Evolutionary conservation across 2,113 vertebrate species (phyloP).

Genomic region (Hyla sarda): DNA sequence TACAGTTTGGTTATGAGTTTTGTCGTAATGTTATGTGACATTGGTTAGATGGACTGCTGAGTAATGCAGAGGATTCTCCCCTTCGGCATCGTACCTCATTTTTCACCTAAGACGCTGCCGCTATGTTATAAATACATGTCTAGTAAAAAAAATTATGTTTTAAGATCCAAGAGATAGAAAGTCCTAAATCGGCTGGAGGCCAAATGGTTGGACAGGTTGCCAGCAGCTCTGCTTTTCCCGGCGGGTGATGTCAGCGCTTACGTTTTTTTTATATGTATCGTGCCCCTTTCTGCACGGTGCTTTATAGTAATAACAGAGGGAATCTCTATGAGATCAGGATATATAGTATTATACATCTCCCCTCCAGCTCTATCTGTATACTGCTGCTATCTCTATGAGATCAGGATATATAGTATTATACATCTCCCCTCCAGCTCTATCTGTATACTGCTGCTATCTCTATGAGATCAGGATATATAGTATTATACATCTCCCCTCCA

Average conservation of each 20-base stretch:
- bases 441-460: too few species aligned
- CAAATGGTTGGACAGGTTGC: background rate
- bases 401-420: too few species aligned
- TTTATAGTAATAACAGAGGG: too few species aligned
- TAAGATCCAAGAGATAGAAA: constrained; percentile 27
- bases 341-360: too few species aligned
- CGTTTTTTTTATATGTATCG: background rate
- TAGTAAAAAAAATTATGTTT: constrained; percentile 27
- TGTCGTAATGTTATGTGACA: background rate
- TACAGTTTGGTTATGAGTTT: background rate
- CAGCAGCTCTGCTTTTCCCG: background rate
- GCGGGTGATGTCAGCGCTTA: background rate
- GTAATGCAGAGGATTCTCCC: background rate
- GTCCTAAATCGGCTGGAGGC: background rate
- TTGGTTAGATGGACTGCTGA: background rate
- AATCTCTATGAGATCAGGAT: too few species aligned
- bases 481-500: too few species aligned
- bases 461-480: too few species aligned
- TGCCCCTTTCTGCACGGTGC: background rate
- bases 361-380: too few species aligned
- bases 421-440: too few species aligned
- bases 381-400: too few species aligned
- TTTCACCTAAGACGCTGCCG: constrained; percentile 8
- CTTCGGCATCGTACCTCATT: background rate
- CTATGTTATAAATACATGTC: constrained; percentile 35